Base-by-base conservation (phyloP, 2,888 invertebrate genomes). In the Lottia gigantea region DNA sequence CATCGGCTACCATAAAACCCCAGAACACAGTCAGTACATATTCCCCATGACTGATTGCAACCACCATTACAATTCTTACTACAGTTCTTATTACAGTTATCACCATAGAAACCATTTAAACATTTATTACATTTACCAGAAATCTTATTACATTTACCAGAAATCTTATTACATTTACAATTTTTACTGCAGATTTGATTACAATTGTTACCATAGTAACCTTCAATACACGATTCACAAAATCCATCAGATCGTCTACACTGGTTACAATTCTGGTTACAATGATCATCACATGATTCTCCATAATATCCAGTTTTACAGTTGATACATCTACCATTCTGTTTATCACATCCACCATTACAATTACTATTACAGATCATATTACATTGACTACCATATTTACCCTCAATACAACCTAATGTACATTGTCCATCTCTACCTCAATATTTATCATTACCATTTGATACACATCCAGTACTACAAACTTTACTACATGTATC, bases 261-360 rank as follows among this genome's bases (percentile, higher is more conserved):
- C 23, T 74, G 40, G 2, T 8, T 14, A 64, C 70, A 40, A 40
- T 40, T 40, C 73, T 40, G 40, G 14, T 7, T 19, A 63, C 79
- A 79, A 14, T 55, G 45, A 11, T 47, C 47, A 16, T 78, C 74
- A 75, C 80, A 80, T 8, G 47, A 49, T 1, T 45, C 45, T 12
- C 80, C 80, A 71, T 75, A 78, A 63, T 64, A 74, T 11, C 74
- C 74, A 19, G 76, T 65, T 55, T 74, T 69, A 70, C 79, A 79
- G 12, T 62, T 66, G 1, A 68, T 49, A 70, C 80, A 79, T 14
- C 46, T 64, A 46, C 75, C 70, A 31, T 12, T 62, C 25, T 55
- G 62, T 3, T 68, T 63, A 16, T 62, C 23, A 68, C 78, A 78
- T 26, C 66, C 65, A 11, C 46, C 61, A n/a, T 71, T 70, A 62